Evolutionary conservation across 92 coral and sea anemone species (phyloP).

Genomic region (Actinostola sp.): DNA sequence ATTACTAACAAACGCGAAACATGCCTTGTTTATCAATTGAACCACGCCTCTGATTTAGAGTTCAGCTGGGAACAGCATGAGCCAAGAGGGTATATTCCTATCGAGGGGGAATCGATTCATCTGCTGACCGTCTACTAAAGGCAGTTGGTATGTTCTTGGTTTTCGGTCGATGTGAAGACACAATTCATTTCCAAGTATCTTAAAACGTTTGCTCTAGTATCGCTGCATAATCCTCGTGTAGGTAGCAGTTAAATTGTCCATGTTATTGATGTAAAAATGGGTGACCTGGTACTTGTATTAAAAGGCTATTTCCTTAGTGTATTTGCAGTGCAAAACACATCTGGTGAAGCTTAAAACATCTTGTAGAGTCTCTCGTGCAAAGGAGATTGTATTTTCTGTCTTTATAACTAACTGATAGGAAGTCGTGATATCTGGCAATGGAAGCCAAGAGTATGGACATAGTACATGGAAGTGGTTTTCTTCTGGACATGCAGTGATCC

Average conservation of each 20-base stretch:
- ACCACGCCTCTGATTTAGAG: slow-evolving; percentile 49
- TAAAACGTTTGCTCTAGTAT: not conserved
- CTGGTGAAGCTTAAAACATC: not conserved
- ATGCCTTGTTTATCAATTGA: slow-evolving; percentile 45
- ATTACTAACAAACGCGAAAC: slow-evolving; percentile 57
- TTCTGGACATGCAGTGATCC: slow-evolving; percentile 17
- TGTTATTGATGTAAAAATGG: not conserved
- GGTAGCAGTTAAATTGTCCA: not conserved
- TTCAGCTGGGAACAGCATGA: slow-evolving; percentile 36
- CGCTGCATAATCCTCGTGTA: not conserved
- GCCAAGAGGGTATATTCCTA: not conserved
- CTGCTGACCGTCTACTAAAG: not conserved
- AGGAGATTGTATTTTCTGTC: too few relatives aligned
- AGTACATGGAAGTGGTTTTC: not conserved
- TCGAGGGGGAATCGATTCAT: not conserved
- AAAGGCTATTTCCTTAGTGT: slow-evolving; percentile 32
- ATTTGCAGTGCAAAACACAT: not conserved
- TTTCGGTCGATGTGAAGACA: not conserved
- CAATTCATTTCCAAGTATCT: not conserved
- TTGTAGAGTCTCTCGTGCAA: not conserved
- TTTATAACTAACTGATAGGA: too few relatives aligned
- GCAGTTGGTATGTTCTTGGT: slow-evolving; percentile 1
- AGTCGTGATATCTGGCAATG: too few relatives aligned
- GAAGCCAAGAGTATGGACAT: not conserved
- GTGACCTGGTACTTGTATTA: slow-evolving; percentile 26